Evolutionary conservation across 1,140 invertebrate species (phyloP).

Genomic region (Diprion similis): DNA sequence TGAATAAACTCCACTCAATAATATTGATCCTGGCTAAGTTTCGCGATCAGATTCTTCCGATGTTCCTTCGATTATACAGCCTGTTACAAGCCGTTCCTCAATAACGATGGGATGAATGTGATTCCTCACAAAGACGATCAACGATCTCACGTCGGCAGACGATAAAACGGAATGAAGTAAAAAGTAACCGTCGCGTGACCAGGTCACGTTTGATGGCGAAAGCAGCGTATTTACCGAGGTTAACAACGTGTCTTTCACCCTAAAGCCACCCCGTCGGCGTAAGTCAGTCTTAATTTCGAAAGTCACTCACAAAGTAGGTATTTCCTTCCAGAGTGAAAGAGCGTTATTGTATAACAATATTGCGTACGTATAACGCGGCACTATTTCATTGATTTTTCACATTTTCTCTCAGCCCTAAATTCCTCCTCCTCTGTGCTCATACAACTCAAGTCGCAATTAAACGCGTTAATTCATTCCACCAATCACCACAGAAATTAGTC

Average conservation of each 20-base stretch:
- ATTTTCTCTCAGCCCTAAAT: not conserved
- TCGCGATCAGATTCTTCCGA: too few species aligned
- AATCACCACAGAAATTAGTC: too few species aligned
- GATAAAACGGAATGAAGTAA: not conserved
- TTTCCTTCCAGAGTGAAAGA: not conserved
- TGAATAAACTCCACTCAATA: too few species aligned
- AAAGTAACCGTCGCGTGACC: not conserved
- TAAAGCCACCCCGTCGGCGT: not conserved
- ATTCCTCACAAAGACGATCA: too few species aligned
- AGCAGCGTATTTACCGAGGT: not conserved
- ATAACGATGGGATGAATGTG: too few species aligned
- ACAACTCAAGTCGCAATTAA: not conserved
- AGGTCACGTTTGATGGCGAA: not conserved
- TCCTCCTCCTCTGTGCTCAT: not conserved
- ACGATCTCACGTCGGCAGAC: too few species aligned
- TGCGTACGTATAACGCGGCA: not conserved
- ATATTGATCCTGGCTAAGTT: too few species aligned
- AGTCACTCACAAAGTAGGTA: conserved; percentile 1
- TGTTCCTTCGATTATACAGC: too few species aligned
- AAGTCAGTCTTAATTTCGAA: conserved; percentile 3
- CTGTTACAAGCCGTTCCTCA: too few species aligned
- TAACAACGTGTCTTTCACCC: conserved; percentile 5
- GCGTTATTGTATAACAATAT: not conserved
- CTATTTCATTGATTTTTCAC: not conserved
- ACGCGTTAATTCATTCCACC: too few species aligned